Percentiles rank a stretch among this genome's conserved stretches.
phyloP scores from a whole-genome alignment of 2,888 invertebrate genomes.

The Cartodere bifasciata region DNA sequence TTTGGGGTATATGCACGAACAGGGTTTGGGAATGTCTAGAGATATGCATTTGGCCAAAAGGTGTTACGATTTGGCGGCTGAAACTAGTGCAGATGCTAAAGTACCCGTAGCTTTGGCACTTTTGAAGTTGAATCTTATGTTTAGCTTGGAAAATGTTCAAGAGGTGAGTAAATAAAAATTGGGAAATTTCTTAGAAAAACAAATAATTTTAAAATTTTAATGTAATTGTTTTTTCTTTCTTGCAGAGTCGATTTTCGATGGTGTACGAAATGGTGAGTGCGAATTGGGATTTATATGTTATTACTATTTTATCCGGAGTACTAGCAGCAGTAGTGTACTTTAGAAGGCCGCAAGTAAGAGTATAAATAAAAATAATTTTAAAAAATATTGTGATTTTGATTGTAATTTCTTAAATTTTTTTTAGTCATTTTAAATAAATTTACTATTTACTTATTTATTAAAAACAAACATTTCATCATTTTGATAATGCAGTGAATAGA shows the following conservation, averaged over 20 bases:
- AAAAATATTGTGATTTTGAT: no score
- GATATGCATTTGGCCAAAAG: constrained; percentile 95
- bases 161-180: constrained; percentile 42
- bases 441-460: no score
- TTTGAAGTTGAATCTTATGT: constrained; percentile 65
- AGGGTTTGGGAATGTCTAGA: constrained; percentile 79
- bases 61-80: constrained; percentile 84
- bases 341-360: constrained; percentile 43
- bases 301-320: constrained; percentile 68
- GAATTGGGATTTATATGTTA: constrained; percentile 91
- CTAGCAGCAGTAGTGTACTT: constrained; percentile 73
- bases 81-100: constrained; percentile 84
- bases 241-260: constrained; percentile 54
- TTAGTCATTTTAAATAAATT: no score
- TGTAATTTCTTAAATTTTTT: no score
- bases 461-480: no score
- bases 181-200: not conserved
- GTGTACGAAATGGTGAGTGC: constrained; percentile 61
- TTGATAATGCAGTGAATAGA: no score
- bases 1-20: constrained; percentile 98
- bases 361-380: no score
- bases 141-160: constrained; percentile 58
- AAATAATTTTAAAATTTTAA: not conserved
- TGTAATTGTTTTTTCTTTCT: constrained; percentile 19
- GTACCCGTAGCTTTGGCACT: constrained; percentile 88